Percentiles rank a stretch among this genome's conserved stretches.
phyloP scores from a whole-genome alignment of 2,113 vertebrate species.

The Callocephalon fimbriatum region DNA sequence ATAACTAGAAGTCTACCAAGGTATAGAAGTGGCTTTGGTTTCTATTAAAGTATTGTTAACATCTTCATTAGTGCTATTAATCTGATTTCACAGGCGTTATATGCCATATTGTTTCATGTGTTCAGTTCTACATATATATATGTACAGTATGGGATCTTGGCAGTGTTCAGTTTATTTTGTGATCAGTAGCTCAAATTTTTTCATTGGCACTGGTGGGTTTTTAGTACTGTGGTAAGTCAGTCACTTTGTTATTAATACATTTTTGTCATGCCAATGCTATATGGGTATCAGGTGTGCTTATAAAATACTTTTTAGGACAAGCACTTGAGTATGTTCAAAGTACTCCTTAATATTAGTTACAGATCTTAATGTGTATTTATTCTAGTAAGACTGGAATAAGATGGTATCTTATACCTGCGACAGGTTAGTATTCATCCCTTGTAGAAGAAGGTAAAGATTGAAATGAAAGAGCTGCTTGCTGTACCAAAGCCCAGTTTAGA shows the following conservation, averaged over 20 bases:
- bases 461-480: neutral
- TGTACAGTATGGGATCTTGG: neutral
- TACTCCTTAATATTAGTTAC: neutral
- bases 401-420: neutral
- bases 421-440: neutral
- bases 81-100: neutral
- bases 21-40: neutral
- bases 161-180: neutral
- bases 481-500: neutral
- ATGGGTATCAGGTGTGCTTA: neutral
- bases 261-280: neutral
- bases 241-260: neutral
- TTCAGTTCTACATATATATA: neutral
- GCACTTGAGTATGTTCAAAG: neutral
- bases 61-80: neutral
- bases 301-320: neutral
- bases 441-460: neutral
- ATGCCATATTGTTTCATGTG: neutral
- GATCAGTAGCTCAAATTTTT: neutral
- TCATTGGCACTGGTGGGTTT: neutral
- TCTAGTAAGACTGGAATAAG: neutral
- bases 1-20: neutral
- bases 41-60: neutral
- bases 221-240: neutral
- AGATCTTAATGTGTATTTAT: neutral